Conservation (phyloP, 2,888 invertebrate genomes). For the Apodemia mormo region DNA sequence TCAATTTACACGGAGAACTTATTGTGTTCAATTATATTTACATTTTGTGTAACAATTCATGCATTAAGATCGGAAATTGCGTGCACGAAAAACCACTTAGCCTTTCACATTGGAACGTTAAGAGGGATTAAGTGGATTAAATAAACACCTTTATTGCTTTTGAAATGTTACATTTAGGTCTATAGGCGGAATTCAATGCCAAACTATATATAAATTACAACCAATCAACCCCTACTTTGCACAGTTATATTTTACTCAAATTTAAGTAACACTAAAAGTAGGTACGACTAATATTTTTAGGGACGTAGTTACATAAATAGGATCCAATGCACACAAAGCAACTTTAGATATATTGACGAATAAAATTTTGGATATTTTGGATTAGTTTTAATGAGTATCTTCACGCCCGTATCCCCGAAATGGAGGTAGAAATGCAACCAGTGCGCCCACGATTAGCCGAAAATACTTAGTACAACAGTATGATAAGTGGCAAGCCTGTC, state of each 20-base stretch:
- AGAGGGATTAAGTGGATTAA: constrained; percentile 16
- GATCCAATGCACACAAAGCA: too few relatives aligned
- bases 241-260: neutral
- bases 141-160: constrained; percentile 24
- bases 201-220: neutral
- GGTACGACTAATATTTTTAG: too few relatives aligned
- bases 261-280: too few relatives aligned
- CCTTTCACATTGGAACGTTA: constrained; percentile 13
- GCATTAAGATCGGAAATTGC: constrained; percentile 31
- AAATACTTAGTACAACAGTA: too few relatives aligned
- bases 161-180: constrained; percentile 7
- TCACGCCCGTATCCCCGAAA: too few relatives aligned
- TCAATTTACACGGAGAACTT: neutral
- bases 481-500: too few relatives aligned
- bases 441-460: too few relatives aligned
- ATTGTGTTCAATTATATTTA: constrained; percentile 28
- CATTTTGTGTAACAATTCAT: constrained; percentile 31
- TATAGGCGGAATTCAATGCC: neutral
- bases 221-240: neutral
- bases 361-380: too few relatives aligned
- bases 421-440: too few relatives aligned
- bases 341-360: too few relatives aligned
- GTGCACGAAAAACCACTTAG: constrained; percentile 35
- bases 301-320: too few relatives aligned
- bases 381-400: too few relatives aligned